These are phyloP conservation scores for Myotis findleyi DNA, from an alignment of 2,797 vertebrate species.

Conservation along the genomic window DNA sequence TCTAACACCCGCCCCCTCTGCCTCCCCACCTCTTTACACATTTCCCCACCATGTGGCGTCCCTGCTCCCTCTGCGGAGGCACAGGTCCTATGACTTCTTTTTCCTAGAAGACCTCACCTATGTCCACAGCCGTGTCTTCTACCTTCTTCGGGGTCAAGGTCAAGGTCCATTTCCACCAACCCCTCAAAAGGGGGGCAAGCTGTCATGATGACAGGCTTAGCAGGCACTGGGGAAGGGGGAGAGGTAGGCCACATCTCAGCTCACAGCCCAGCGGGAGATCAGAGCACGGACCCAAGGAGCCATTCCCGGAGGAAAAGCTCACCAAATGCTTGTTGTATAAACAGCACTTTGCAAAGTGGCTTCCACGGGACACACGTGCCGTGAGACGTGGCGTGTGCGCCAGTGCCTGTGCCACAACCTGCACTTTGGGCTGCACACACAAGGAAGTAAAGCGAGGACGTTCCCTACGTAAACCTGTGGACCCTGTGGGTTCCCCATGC, in stretches of 20 bases:
- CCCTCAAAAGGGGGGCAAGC: not conserved
- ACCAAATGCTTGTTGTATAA: not conserved
- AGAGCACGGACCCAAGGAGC: not conserved
- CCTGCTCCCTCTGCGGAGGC: accelerated
- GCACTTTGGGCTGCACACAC: not conserved
- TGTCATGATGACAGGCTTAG: not conserved
- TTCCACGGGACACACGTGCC: not conserved
- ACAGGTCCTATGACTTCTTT: too few relatives aligned
- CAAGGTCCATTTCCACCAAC: not conserved
- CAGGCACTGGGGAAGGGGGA: too few relatives aligned
- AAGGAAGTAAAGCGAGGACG: accelerated
- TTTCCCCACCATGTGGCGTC: too few relatives aligned
- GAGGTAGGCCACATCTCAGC: not conserved
- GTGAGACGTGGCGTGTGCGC: accelerated
- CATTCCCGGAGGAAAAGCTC: not conserved
- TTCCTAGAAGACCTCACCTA: not conserved
- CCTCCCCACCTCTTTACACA: not conserved
- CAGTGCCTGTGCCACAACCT: accelerated
- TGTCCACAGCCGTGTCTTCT: not conserved
- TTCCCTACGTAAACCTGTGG: accelerated
- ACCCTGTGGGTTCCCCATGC: accelerated
- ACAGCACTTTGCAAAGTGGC: not conserved
- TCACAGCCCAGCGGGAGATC: not conserved
- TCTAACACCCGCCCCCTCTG: not conserved
- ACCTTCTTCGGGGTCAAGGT: not conserved